Conservation (phyloP, 2,113 vertebrate species). For the Xyliphius kryptos region DNA sequence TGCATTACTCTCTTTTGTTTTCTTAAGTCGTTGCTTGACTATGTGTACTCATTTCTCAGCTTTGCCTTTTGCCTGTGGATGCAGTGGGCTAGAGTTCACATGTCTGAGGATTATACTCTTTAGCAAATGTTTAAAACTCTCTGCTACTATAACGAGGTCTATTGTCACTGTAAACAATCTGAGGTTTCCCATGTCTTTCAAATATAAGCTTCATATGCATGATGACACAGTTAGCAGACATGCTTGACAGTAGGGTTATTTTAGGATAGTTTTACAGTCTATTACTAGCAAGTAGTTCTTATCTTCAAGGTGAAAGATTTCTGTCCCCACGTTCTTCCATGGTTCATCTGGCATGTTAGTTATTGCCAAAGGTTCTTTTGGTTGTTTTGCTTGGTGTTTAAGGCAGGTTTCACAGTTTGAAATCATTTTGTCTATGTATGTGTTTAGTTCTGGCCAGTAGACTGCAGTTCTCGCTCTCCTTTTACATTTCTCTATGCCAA, state of each 20-base stretch:
- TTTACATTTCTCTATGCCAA: conserved; percentile 26
- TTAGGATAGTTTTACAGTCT: conserved; percentile 24
- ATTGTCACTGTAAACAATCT: conserved; percentile 20
- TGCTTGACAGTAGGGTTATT: conserved; percentile 10
- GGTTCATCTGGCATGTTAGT: conserved; percentile 7
- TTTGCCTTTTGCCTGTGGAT: too few species aligned
- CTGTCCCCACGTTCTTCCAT: conserved; percentile 23
- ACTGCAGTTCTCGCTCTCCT: conserved; percentile 18
- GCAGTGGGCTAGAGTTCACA: too few species aligned
- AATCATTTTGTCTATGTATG: conserved; percentile 17
- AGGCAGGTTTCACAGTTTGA: conserved; percentile 21
- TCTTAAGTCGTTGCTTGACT: conserved; percentile 28
- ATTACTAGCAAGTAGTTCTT: conserved; percentile 22
- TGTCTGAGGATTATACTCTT: conserved; percentile 13
- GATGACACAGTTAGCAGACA: conserved; percentile 21
- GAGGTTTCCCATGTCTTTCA: conserved; percentile 17
- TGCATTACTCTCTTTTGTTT: conserved; percentile 16
- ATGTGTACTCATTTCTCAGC: conserved; percentile 29
- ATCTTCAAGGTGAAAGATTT: conserved; percentile 14
- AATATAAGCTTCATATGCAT: conserved; percentile 23
- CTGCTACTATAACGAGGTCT: conserved; percentile 6
- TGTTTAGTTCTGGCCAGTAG: conserved; percentile 27
- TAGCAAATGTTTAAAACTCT: conserved; percentile 10
- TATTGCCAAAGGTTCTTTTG: conserved; percentile 12
- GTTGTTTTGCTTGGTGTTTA: conserved; percentile 10